phyloP scores from a whole-genome alignment of 1,140 invertebrate species.

The Macrotrachela quadricornifera region DNA sequence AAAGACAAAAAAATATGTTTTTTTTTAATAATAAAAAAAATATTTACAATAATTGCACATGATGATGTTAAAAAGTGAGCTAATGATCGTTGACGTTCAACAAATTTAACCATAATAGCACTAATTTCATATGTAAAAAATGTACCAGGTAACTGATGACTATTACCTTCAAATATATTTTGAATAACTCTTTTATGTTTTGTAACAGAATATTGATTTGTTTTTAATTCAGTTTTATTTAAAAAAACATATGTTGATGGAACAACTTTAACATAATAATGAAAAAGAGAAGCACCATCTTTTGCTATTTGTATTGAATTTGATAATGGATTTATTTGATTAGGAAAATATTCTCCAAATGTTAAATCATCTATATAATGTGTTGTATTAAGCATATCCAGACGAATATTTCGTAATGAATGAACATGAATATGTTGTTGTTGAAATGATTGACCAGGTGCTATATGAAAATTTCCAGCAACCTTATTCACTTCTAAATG shows the following conservation, averaged over 20 bases:
- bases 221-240: slow-evolving; percentile 43
- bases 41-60: slow-evolving; percentile 58
- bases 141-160: slow-evolving; percentile 71
- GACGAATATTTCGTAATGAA: slow-evolving; percentile 47
- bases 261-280: slow-evolving; percentile 85
- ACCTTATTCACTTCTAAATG: slow-evolving; percentile 81
- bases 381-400: slow-evolving; percentile 56
- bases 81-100: slow-evolving; percentile 63
- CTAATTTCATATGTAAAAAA: slow-evolving; percentile 90
- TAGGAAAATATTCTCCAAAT: slow-evolving; percentile 68
- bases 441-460: slow-evolving; percentile 76
- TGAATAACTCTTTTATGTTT: slow-evolving; percentile 43
- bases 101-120: slow-evolving; percentile 87
- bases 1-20: too few relatives aligned
- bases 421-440: slow-evolving; percentile 59
- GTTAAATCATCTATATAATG: slow-evolving; percentile 73
- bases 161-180: slow-evolving; percentile 35
- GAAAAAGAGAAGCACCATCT: not conserved
- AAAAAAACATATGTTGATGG: slow-evolving; percentile 64
- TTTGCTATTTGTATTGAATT: not conserved
- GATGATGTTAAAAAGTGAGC: slow-evolving; percentile 79
- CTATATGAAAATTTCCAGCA: slow-evolving; percentile 87
- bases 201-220: slow-evolving; percentile 87
- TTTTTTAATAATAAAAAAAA: too few relatives aligned
- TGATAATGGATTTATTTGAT: slow-evolving; percentile 60